Evolutionary conservation across 2,113 vertebrate genomes (phyloP).

Genomic region (Nanorana parkeri): DNA sequence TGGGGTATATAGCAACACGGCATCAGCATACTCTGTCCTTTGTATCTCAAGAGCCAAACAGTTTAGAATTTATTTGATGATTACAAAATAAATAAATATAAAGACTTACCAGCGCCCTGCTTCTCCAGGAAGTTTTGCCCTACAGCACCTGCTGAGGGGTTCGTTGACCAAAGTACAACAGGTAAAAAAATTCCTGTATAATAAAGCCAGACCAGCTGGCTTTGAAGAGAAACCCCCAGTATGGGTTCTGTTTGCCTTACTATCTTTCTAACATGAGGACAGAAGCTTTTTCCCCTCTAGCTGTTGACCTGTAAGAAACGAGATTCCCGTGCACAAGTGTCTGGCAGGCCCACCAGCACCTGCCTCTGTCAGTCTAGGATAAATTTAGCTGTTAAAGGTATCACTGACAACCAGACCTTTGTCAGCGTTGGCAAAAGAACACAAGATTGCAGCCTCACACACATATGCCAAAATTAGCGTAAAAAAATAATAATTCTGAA

Average conservation of each 20-base stretch:
- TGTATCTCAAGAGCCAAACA: too few relatives aligned
- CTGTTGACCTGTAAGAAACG: slow-evolving; percentile 80
- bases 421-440: slow-evolving; percentile 83
- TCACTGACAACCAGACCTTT: slow-evolving; percentile 92
- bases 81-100: slow-evolving; percentile 51
- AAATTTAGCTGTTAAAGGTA: slow-evolving; percentile 96
- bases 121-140: slow-evolving; percentile 95
- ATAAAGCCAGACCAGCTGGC: slow-evolving; percentile 99
- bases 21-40: too few relatives aligned
- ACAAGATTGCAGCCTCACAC: slow-evolving; percentile 67
- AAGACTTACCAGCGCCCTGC: slow-evolving; percentile 94
- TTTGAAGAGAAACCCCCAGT: slow-evolving; percentile 95
- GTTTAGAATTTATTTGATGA: neutral
- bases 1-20: too few relatives aligned
- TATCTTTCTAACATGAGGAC: slow-evolving; percentile 85
- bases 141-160: slow-evolving; percentile 93
- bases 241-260: slow-evolving; percentile 86
- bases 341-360: slow-evolving; percentile 85
- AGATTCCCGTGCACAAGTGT: slow-evolving; percentile 82
- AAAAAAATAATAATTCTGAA: slow-evolving; percentile 74
- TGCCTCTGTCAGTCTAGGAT: slow-evolving; percentile 88
- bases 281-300: slow-evolving; percentile 79
- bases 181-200: slow-evolving; percentile 79
- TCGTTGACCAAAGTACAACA: slow-evolving; percentile 79
- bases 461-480: slow-evolving; percentile 73